phyloP scores from a whole-genome alignment of 2,797 vertebrate species.

The Hoplostethus atlanticus region DNA sequence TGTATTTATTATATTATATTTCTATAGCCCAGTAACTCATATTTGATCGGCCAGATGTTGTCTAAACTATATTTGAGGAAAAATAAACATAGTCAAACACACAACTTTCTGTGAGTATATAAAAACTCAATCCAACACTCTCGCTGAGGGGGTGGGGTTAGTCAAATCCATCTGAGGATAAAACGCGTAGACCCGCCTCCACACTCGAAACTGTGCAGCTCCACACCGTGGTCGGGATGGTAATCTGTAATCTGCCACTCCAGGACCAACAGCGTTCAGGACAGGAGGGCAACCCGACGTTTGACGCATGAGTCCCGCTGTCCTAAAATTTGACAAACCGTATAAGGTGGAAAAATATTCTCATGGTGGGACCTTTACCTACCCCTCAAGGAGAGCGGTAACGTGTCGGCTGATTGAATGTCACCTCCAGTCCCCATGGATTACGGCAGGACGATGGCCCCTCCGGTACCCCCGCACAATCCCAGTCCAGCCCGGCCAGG shows the following conservation, averaged over 20 bases:
- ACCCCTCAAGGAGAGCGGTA: slow-evolving; percentile 59
- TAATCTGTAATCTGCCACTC: background rate
- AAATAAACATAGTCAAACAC: background rate
- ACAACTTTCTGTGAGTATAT: background rate
- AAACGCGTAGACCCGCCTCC: slow-evolving; percentile 45
- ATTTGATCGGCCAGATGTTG: background rate
- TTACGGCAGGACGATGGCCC: slow-evolving; percentile 83
- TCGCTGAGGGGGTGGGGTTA: slow-evolving; percentile 63
- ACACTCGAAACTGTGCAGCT: background rate
- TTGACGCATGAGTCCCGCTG: slow-evolving; percentile 38
- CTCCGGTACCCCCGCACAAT: slow-evolving; percentile 88
- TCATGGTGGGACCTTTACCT: slow-evolving; percentile 62
- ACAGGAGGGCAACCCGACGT: background rate
- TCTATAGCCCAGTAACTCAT: background rate
- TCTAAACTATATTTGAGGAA: background rate
- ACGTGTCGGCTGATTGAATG: slow-evolving; percentile 60
- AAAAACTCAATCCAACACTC: background rate
- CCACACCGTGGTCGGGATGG: background rate
- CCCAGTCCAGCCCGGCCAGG: slow-evolving; percentile 59
- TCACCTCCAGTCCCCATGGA: slow-evolving; percentile 76
- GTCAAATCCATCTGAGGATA: slow-evolving; percentile 46
- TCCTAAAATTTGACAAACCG: background rate
- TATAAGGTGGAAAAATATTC: slow-evolving; percentile 18
- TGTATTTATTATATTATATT: background rate
- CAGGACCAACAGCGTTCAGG: slow-evolving; percentile 43